A percentile compares a stretch with the other conserved stretches of the same genome.
Conservation (phyloP, 2,888 invertebrate genomes). For the Xestia rhomboidea region DNA sequence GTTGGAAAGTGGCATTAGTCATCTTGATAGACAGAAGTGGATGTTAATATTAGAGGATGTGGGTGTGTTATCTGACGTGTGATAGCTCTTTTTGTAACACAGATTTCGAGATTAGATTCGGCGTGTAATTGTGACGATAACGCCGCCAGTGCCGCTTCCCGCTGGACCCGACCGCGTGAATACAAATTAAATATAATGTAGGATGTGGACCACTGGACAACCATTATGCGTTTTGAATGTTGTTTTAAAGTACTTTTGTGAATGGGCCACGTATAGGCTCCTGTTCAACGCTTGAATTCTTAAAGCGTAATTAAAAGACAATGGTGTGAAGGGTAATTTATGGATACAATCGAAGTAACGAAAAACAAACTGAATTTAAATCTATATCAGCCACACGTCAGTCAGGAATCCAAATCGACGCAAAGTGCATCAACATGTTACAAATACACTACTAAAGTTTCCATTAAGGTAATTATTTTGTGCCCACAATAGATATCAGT, state of each 20-base stretch:
- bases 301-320: constrained; percentile 52
- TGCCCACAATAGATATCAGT: constrained; percentile 61
- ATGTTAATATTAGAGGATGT: constrained; percentile 64
- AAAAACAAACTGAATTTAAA: constrained; percentile 20
- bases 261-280: constrained; percentile 38
- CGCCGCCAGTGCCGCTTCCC: constrained; percentile 62
- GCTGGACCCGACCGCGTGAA: constrained; percentile 60
- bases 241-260: constrained; percentile 42
- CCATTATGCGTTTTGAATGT: constrained; percentile 54
- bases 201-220: constrained; percentile 59
- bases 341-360: constrained; percentile 24
- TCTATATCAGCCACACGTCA: constrained; percentile 25
- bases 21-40: constrained; percentile 60
- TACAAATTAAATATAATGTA: constrained; percentile 68
- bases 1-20: constrained; percentile 67
- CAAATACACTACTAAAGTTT: constrained; percentile 46
- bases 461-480: constrained; percentile 60
- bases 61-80: constrained; percentile 63
- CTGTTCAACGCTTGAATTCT: constrained; percentile 49
- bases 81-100: constrained; percentile 68
- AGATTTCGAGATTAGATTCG: constrained; percentile 68
- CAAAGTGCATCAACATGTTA: constrained; percentile 52
- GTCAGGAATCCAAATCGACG: constrained; percentile 27
- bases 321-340: constrained; percentile 42
- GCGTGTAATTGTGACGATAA: constrained; percentile 61